A percentile compares a stretch with the other conserved stretches of the same genome.
These are phyloP conservation scores for Leuctra nigra DNA, from an alignment of 2,888 invertebrate species.

Conservation along the genomic window DNA sequence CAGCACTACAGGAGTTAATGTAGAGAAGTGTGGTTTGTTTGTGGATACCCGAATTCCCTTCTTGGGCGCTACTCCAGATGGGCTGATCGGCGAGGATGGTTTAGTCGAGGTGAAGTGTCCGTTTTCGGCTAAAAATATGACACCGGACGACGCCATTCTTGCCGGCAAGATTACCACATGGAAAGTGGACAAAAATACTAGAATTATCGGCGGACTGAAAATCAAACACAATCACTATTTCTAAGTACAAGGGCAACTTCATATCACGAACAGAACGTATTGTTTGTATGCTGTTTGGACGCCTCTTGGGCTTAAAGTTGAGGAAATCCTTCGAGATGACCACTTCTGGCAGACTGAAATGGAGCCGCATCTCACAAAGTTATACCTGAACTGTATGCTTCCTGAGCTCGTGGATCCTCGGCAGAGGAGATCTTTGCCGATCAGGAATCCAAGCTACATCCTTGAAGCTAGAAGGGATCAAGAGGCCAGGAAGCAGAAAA, in stretches of 20 bases:
- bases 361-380: constrained; percentile 15
- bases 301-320: constrained; percentile 16
- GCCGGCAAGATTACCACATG: neutral
- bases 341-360: constrained; percentile 26
- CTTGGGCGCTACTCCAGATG: neutral
- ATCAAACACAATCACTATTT: constrained; percentile 17
- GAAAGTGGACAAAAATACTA: neutral
- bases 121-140: neutral
- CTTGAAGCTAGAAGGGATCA: no score
- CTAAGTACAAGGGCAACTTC: neutral
- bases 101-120: neutral
- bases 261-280: no score
- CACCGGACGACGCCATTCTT: neutral
- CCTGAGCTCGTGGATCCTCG: constrained; percentile 27
- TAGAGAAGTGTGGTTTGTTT: neutral
- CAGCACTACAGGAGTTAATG: neutral
- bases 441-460: constrained; percentile 9
- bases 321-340: constrained; percentile 23
- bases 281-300: constrained; percentile 22
- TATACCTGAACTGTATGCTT: no score
- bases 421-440: neutral
- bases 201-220: neutral
- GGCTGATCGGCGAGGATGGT: neutral
- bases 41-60: neutral
- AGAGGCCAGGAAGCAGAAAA: no score